phyloP scores from a whole-genome alignment of 2,888 invertebrate genomes.

The Drosophila flavopinicola region DNA sequence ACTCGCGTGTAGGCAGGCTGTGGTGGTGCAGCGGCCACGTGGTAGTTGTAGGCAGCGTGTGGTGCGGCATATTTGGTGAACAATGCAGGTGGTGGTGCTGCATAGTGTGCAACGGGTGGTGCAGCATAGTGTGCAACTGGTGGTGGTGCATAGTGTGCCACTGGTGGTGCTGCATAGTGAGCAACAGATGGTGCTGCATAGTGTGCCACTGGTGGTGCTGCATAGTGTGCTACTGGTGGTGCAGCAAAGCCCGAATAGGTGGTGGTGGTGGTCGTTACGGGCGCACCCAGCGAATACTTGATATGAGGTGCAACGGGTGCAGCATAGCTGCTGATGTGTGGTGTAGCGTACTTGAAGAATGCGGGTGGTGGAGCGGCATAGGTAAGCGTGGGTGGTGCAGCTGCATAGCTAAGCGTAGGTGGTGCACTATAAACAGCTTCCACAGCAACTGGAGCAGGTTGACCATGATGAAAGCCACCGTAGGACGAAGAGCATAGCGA shows the following conservation, averaged over 20 bases:
- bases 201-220: slow-evolving; percentile 13
- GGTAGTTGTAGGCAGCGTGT: slow-evolving; percentile 2
- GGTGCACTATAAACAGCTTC: slow-evolving; percentile 49
- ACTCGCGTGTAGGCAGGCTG: slow-evolving; percentile 1
- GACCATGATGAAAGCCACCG: slow-evolving; percentile 28
- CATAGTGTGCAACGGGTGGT: slow-evolving; percentile 11
- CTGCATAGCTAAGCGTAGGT: slow-evolving; percentile 20
- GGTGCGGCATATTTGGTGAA: slow-evolving; percentile 1
- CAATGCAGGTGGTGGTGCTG: slow-evolving; percentile 7
- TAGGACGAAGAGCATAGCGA: not conserved
- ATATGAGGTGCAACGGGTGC: slow-evolving; percentile 40
- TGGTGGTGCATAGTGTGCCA: slow-evolving; percentile 36
- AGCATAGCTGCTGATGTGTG: slow-evolving; percentile 26
- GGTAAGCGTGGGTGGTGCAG: slow-evolving; percentile 19
- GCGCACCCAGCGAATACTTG: slow-evolving; percentile 61
- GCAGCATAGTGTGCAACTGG: slow-evolving; percentile 14
- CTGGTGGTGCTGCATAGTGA: slow-evolving; percentile 18
- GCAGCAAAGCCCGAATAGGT: slow-evolving; percentile 66
- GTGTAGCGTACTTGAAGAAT: slow-evolving; percentile 41
- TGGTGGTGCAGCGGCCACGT: not conserved
- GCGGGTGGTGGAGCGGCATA: slow-evolving; percentile 18
- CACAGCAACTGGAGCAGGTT: slow-evolving; percentile 48
- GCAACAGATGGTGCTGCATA: slow-evolving; percentile 19
- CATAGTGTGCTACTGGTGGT: slow-evolving; percentile 20
- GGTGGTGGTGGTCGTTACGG: slow-evolving; percentile 68